A percentile compares a stretch with the other conserved stretches of the same genome.
These are phyloP conservation scores for Calliphora vicina DNA, from an alignment of 1,140 invertebrate genomes.

Conservation along the genomic window DNA sequence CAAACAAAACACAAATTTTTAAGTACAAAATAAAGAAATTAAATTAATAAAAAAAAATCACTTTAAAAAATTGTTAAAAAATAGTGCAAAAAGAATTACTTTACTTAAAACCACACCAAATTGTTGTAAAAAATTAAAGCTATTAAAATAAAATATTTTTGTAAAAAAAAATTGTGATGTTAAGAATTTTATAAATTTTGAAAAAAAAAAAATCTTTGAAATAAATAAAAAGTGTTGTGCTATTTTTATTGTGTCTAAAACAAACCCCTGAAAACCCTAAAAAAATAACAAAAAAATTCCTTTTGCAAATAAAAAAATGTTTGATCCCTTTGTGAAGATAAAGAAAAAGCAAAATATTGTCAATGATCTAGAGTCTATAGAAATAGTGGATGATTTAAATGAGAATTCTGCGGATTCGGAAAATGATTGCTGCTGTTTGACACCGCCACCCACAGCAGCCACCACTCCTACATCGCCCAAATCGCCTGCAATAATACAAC, in stretches of 20 bases:
- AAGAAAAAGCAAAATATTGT: constrained; percentile 60
- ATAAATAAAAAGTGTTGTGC: background rate
- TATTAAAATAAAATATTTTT: background rate
- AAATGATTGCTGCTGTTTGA: constrained; percentile 35
- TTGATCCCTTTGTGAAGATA: constrained; percentile 62
- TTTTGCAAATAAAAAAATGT: constrained; percentile 50
- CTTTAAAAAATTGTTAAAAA: background rate
- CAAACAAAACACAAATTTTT: background rate
- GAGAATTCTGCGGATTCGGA: background rate
- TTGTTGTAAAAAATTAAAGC: no score
- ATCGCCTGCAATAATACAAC: background rate
- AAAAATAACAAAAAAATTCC: background rate
- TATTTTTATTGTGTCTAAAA: background rate
- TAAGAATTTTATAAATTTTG: background rate
- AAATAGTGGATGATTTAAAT: constrained; percentile 37
- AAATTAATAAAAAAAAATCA: background rate
- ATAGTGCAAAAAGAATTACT: background rate
- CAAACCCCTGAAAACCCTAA: background rate
- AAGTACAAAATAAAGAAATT: no score
- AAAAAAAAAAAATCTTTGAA: background rate
- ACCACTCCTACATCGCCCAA: constrained; percentile 7
- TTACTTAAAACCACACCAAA: background rate
- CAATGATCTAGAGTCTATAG: constrained; percentile 51
- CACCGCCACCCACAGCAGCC: background rate
- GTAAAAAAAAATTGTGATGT: background rate